phyloP scores from a whole-genome alignment of 2,797 vertebrate species.

The Trematomus bernacchii region DNA sequence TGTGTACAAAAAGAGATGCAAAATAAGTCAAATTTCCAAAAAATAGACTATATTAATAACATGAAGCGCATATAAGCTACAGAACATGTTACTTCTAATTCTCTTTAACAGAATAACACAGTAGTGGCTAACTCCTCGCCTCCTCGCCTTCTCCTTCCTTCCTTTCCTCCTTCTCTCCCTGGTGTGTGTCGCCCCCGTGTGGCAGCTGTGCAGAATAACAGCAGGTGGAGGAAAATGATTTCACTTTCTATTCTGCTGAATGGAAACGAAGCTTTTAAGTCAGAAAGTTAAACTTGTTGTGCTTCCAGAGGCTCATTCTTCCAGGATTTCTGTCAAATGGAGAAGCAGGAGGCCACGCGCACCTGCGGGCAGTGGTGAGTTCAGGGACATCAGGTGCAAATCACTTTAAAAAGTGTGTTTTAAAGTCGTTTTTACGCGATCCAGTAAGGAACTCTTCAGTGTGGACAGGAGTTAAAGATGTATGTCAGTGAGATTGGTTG shows the following conservation, averaged over 20 bases:
- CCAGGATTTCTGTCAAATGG: slow-evolving; percentile 37
- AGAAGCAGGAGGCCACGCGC: slow-evolving; percentile 37
- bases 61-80: too few species aligned
- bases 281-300: rapidly evolving
- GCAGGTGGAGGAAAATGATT: background rate
- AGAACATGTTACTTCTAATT: too few species aligned
- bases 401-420: background rate
- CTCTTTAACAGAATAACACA: background rate
- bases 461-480: too few species aligned
- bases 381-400: background rate
- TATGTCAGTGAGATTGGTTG: too few species aligned
- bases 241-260: slow-evolving; percentile 71
- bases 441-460: too few species aligned
- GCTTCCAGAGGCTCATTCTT: background rate
- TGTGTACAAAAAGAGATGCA: too few species aligned
- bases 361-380: slow-evolving; percentile 70
- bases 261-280: background rate
- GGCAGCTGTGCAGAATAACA: background rate
- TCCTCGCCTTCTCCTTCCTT: too few species aligned
- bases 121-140: background rate
- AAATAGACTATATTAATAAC: too few species aligned
- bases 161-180: too few species aligned
- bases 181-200: slow-evolving; percentile 13
- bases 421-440: background rate
- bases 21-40: too few species aligned